These are phyloP conservation scores for Mionectes olivaceus DNA, from an alignment of 2,797 vertebrate species.

Conservation along the genomic window DNA sequence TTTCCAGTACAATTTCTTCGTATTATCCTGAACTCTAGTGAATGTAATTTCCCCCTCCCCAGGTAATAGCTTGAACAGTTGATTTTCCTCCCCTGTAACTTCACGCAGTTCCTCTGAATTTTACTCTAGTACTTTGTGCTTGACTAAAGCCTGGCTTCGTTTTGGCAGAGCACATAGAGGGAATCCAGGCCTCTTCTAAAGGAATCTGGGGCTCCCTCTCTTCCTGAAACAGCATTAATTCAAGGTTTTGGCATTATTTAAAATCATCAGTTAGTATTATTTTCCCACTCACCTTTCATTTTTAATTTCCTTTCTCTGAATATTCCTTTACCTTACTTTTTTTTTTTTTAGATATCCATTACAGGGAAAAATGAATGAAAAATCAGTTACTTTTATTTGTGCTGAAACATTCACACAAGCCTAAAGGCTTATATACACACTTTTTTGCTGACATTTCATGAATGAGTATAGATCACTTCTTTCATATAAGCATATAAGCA, in stretches of 20 bases:
- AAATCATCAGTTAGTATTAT: neutral
- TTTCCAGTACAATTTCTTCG: neutral
- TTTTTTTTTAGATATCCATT: neutral
- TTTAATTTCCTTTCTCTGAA: neutral
- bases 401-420: neutral
- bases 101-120: neutral
- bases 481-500: neutral
- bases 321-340: neutral
- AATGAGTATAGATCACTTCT: neutral
- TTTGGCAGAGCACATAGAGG: neutral
- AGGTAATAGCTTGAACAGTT: neutral
- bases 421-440: neutral
- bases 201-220: neutral
- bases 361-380: neutral
- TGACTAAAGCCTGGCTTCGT: neutral
- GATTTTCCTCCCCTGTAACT: neutral
- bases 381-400: neutral
- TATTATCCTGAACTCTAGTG: neutral
- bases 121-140: neutral
- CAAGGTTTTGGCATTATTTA: neutral
- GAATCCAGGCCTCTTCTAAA: neutral
- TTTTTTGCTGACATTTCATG: neutral
- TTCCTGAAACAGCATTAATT: neutral
- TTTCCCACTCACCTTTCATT: neutral
- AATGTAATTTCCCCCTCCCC: neutral